A percentile compares a stretch with the other conserved stretches of the same genome.
Conservation (phyloP, 92 coral and sea anemone species). For the Desmophyllum pertusum region DNA sequence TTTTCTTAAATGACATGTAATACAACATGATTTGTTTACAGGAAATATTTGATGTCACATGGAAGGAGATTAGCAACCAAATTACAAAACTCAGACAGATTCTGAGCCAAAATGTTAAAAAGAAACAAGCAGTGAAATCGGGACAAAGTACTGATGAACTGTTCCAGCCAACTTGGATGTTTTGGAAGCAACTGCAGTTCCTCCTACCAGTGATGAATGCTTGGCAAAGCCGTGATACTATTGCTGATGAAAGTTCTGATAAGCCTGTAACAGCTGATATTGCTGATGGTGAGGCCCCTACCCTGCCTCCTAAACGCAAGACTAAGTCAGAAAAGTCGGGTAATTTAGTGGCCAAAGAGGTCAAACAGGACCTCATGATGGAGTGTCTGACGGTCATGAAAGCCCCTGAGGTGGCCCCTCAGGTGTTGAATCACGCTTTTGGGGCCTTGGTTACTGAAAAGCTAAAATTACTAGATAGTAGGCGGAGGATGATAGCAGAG, state of each 20-base stretch:
- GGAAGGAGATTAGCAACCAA: slow-evolving; percentile 44
- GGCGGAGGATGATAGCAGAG: slow-evolving; percentile 53
- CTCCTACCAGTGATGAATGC: slow-evolving; percentile 51
- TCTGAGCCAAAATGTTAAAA: slow-evolving; percentile 40
- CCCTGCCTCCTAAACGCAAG: slow-evolving; percentile 34
- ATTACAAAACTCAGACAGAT: slow-evolving; percentile 37
- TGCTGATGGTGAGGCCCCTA: slow-evolving; percentile 24
- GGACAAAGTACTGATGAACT: slow-evolving; percentile 40
- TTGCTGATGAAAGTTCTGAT: slow-evolving; percentile 25
- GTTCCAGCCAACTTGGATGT: slow-evolving; percentile 57
- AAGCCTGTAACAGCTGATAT: not conserved
- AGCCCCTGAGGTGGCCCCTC: slow-evolving; percentile 31
- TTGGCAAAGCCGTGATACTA: slow-evolving; percentile 45
- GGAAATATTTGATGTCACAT: slow-evolving; percentile 35
- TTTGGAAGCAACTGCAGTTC: slow-evolving; percentile 64
- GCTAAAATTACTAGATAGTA: slow-evolving; percentile 13
- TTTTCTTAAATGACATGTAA: slow-evolving; percentile 18
- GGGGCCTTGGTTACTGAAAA: slow-evolving; percentile 26
- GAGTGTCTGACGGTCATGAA: slow-evolving; percentile 42
- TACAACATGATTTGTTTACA: slow-evolving; percentile 31
- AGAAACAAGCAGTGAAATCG: slow-evolving; percentile 34
- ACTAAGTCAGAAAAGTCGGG: slow-evolving; percentile 41
- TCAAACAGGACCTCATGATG: slow-evolving; percentile 34
- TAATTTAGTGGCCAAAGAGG: slow-evolving; percentile 38
- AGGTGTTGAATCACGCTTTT: slow-evolving; percentile 37